Evolutionary conservation across 1,140 invertebrate genomes (phyloP).

Genomic region (Tribolium castaneum): DNA sequence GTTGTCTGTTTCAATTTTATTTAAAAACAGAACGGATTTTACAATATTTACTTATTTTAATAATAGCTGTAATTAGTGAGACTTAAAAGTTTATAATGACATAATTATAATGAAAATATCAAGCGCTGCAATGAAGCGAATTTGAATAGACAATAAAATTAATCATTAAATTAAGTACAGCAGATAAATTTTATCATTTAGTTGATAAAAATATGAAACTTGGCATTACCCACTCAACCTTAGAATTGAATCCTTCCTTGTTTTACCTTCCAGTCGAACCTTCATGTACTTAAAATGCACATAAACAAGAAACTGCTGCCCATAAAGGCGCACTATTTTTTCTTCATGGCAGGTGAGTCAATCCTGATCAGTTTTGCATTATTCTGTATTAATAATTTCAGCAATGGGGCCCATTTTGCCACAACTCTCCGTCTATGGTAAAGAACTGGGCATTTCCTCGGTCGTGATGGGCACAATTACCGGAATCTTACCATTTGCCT

Average conservation of each 20-base stretch:
- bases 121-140: neutral
- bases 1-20: neutral
- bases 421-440: slow-evolving; percentile 78
- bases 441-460: slow-evolving; percentile 79
- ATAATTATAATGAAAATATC: neutral
- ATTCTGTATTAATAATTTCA: slow-evolving; percentile 62
- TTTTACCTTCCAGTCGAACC: neutral
- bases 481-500: slow-evolving; percentile 75
- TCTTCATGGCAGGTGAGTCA: slow-evolving; percentile 82
- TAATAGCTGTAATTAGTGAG: neutral
- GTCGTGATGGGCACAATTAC: slow-evolving; percentile 78
- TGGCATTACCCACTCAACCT: neutral
- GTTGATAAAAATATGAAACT: neutral
- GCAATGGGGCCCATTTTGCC: slow-evolving; percentile 82
- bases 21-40: neutral
- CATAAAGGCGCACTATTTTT: slow-evolving; percentile 84
- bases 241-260: neutral
- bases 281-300: slow-evolving; percentile 60
- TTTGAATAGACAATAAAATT: neutral
- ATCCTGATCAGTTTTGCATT: neutral
- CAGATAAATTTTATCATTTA: neutral
- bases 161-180: neutral
- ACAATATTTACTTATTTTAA: neutral
- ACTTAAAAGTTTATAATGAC: too few species aligned
- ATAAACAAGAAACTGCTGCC: slow-evolving; percentile 76